Conservation (phyloP, 1,140 invertebrate species). For the Brachionus koreanus region DNA sequence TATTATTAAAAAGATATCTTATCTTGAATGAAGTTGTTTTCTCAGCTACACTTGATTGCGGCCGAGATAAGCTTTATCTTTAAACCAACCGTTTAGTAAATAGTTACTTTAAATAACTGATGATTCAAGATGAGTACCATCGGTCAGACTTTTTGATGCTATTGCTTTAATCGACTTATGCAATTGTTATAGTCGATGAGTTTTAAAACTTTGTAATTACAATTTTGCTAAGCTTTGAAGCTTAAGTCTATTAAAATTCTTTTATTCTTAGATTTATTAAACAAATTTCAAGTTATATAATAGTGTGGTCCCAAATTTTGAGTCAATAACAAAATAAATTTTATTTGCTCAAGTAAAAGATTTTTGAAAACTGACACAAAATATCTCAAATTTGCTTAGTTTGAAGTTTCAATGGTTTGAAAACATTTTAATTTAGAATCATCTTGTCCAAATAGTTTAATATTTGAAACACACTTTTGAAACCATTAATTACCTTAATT, state of each 20-base stretch:
- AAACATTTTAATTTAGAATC: neutral
- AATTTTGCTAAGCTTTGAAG: neutral
- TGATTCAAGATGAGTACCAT: neutral
- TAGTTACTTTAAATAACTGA: neutral
- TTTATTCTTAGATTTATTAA: constrained; percentile 1
- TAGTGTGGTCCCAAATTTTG: neutral
- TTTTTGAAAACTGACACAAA: neutral
- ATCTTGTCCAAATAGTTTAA: neutral
- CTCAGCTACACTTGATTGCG: neutral
- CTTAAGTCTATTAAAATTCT: neutral
- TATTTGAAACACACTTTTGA: neutral
- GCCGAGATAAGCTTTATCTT: neutral
- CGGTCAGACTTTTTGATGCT: neutral
- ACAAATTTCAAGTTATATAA: neutral
- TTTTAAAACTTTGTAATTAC: neutral
- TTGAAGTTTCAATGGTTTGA: neutral
- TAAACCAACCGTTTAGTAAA: neutral
- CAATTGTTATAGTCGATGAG: neutral
- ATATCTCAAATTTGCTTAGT: neutral
- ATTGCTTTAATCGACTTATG: neutral
- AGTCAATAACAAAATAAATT: neutral
- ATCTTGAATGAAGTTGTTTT: neutral
- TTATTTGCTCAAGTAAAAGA: neutral
- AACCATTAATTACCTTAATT: neutral
- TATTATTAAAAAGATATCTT: neutral